Evolutionary conservation across 2,113 vertebrate species (phyloP).

Genomic region (Caranx melampygus): DNA sequence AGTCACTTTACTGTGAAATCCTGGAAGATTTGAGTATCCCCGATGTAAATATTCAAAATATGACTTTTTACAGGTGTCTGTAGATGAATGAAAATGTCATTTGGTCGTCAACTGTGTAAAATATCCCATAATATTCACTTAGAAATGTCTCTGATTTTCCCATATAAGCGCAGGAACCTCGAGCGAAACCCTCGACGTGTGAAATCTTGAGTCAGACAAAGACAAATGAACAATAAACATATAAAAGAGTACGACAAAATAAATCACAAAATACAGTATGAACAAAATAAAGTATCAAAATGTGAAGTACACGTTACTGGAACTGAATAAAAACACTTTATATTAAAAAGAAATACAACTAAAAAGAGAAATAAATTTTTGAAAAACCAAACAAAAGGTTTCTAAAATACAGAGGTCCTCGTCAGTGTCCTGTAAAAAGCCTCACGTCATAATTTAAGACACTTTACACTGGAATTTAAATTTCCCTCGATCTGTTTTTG

Average conservation of each 20-base stretch:
- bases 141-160: background rate
- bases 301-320: conserved; percentile 39
- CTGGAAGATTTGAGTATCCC: background rate
- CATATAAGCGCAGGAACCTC: conserved; percentile 16
- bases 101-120: background rate
- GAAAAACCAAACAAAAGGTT: conserved; percentile 41
- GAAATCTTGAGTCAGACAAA: conserved; percentile 15
- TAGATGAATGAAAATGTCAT: background rate
- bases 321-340: conserved; percentile 73
- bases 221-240: conserved; percentile 52
- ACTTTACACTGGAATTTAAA: conserved; percentile 47
- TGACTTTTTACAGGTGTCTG: background rate
- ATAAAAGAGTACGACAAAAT: conserved; percentile 62
- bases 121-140: conserved; percentile 11
- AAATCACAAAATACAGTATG: conserved; percentile 54
- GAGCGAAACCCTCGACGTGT: background rate
- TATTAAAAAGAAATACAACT: conserved; percentile 54
- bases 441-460: conserved; percentile 56
- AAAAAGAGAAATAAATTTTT: conserved; percentile 56
- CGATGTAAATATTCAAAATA: background rate
- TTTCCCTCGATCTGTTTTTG: conserved; percentile 8
- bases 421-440: conserved; percentile 75
- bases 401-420: conserved; percentile 75
- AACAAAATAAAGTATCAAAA: conserved; percentile 71
- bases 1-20: background rate